phyloP scores from a whole-genome alignment of 1,140 invertebrate genomes.

The Anoplolepis gracilipes region DNA sequence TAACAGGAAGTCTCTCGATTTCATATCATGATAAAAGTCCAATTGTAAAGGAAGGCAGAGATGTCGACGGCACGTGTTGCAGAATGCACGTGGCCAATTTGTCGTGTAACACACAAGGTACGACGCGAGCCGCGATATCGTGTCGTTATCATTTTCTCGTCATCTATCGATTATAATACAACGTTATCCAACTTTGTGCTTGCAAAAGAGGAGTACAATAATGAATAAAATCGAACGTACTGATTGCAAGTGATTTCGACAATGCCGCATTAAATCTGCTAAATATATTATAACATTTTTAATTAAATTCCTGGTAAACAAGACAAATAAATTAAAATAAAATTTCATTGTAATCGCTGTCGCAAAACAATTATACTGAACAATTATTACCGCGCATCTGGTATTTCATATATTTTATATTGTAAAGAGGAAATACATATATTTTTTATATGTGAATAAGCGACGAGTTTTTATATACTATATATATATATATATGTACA shows the following conservation, averaged over 20 bases:
- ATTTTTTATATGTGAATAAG: neutral
- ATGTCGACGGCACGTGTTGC: constrained; percentile 29
- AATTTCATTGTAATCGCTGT: neutral
- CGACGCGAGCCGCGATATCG: neutral
- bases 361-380: neutral
- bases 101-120: neutral
- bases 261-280: neutral
- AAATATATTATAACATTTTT: neutral
- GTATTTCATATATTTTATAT: neutral
- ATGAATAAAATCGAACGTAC: neutral
- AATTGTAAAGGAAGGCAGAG: constrained; percentile 35
- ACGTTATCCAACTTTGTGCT: constrained; percentile 4
- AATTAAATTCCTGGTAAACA: neutral
- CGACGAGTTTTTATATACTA: neutral
- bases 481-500: no score
- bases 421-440: neutral
- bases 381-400: neutral
- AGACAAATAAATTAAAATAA: neutral
- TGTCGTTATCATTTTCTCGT: constrained; percentile 10
- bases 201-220: neutral
- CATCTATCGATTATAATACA: constrained; percentile 36
- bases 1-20: constrained; percentile 19
- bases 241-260: neutral
- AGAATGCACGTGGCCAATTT: constrained; percentile 47
- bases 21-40: constrained; percentile 16